phyloP scores from a whole-genome alignment of 2,888 invertebrate species.

The Laothoe populi region DNA sequence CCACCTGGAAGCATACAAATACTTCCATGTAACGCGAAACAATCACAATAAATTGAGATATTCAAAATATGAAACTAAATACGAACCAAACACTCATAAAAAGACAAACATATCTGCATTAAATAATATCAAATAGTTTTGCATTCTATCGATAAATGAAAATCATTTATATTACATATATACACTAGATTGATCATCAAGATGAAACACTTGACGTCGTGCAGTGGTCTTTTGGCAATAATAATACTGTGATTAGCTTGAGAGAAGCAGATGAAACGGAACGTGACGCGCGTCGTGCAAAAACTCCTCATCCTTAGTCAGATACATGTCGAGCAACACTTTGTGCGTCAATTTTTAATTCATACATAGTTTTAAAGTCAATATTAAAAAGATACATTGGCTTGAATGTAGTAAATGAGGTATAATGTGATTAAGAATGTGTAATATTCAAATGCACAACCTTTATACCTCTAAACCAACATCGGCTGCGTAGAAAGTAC shows the following conservation, averaged over 20 bases:
- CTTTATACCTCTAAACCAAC: slow-evolving; percentile 16
- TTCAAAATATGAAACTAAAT: no score
- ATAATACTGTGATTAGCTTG: no score
- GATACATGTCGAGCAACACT: neutral
- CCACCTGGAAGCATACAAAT: slow-evolving; percentile 78
- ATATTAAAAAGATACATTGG: slow-evolving; percentile 39
- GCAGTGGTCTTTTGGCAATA: no score
- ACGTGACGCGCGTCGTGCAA: neutral
- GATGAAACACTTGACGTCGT: no score
- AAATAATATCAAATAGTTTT: no score
- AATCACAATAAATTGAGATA: neutral
- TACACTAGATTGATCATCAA: no score
- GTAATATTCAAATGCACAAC: slow-evolving; percentile 23
- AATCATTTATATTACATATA: no score
- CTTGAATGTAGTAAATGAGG: slow-evolving; percentile 40
- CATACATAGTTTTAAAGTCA: slow-evolving; percentile 28
- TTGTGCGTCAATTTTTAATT: neutral
- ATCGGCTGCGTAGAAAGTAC: slow-evolving; percentile 25
- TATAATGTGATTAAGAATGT: slow-evolving; percentile 32
- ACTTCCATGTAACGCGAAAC: slow-evolving; percentile 24
- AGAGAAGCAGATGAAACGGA: no score
- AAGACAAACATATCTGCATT: no score
- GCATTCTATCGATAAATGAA: no score
- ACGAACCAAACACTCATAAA: no score
- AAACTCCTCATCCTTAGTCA: neutral